Percentiles rank a stretch among this genome's conserved stretches.
Conservation (phyloP, 1,140 invertebrate species). For the Globodera rostochiensis region DNA sequence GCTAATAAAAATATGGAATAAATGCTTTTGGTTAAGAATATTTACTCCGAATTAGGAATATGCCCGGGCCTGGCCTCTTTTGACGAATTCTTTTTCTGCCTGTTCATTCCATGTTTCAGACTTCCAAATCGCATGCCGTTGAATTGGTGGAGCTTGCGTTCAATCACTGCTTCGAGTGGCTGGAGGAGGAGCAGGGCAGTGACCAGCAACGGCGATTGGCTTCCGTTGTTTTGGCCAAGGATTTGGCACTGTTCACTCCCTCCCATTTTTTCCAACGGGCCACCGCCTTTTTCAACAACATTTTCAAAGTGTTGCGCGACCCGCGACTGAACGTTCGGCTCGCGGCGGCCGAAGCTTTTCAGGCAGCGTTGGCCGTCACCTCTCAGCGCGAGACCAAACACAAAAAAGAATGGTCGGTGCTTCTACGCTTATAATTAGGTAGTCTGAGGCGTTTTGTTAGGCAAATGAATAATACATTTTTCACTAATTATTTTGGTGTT, state of each 20-base stretch:
- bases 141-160: constrained; percentile 55
- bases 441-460: constrained; percentile 8
- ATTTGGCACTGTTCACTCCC: constrained; percentile 90
- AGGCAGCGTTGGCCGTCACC: constrained; percentile 88
- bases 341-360: constrained; percentile 84
- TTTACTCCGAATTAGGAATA: no score
- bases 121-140: constrained; percentile 54
- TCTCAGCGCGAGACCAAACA: constrained; percentile 91
- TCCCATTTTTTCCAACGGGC: constrained; percentile 98
- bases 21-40: no score
- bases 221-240: constrained; percentile 81
- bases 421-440: constrained; percentile 30
- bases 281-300: constrained; percentile 87
- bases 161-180: constrained; percentile 49
- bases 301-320: constrained; percentile 88
- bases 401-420: constrained; percentile 81
- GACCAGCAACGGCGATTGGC: constrained; percentile 44
- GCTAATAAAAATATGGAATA: neutral
- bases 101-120: constrained; percentile 25
- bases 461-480: neutral
- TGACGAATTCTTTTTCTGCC: no score
- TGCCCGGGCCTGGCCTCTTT: no score
- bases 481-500: constrained; percentile 27
- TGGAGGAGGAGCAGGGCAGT: constrained; percentile 33
- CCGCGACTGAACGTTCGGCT: constrained; percentile 88